Evolutionary conservation across 2,797 vertebrate genomes (phyloP).

Genomic region (Acipenser ruthenus): DNA sequence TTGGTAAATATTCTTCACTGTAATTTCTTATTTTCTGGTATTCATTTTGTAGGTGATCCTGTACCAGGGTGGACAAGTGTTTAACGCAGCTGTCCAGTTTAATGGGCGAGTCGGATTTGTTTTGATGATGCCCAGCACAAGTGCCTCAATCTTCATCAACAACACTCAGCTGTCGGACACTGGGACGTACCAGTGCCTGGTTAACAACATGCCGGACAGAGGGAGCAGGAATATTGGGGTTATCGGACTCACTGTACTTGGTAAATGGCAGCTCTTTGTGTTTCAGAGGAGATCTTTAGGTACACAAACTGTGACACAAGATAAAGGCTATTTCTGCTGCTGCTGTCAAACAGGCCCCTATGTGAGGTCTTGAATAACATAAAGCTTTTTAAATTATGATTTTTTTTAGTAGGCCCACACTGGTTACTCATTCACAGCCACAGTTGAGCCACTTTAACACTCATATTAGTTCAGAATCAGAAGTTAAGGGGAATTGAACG

Average conservation of each 20-base stretch:
- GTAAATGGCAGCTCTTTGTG: slow-evolving; percentile 42
- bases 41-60: slow-evolving; percentile 81
- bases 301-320: too few species aligned
- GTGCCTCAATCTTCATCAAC: slow-evolving; percentile 98
- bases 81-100: slow-evolving; percentile 84
- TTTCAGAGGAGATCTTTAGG: too few species aligned
- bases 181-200: slow-evolving; percentile 97
- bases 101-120: slow-evolving; percentile 87
- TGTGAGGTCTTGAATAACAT: too few species aligned
- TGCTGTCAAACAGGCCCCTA: too few species aligned
- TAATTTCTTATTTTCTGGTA: slow-evolving; percentile 19
- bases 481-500: too few species aligned
- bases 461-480: too few species aligned
- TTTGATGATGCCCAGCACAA: slow-evolving; percentile 94
- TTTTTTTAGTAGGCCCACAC: too few species aligned
- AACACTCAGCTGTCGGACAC: slow-evolving; percentile 95
- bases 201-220: slow-evolving; percentile 94
- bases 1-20: too few species aligned
- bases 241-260: slow-evolving; percentile 90
- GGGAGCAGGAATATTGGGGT: slow-evolving; percentile 90
- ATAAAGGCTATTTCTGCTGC: too few species aligned
- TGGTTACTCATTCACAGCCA: too few species aligned
- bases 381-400: too few species aligned
- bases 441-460: too few species aligned
- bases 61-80: slow-evolving; percentile 93